Evolutionary conservation across 2,888 invertebrate species (phyloP).

Genomic region (Sabatieria punctata): DNA sequence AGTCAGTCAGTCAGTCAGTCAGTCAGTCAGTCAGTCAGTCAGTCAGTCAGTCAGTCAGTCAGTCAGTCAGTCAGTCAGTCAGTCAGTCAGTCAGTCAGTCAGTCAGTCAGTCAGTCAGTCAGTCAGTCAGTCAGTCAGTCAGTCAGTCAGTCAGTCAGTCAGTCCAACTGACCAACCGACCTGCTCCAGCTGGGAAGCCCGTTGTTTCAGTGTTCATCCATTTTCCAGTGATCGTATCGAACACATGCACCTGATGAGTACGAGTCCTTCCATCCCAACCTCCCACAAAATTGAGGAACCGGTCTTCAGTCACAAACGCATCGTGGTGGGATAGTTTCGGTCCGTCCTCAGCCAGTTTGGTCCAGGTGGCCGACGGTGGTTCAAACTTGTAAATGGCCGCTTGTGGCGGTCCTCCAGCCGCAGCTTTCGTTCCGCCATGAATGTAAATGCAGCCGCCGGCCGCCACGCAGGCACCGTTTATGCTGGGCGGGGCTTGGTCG

Average conservation of each 20-base stretch:
- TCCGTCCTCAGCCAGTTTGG: background rate
- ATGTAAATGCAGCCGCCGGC: no score
- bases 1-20: background rate
- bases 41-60: background rate
- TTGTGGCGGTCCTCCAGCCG: no score
- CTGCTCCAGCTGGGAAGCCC: slow-evolving; percentile 2
- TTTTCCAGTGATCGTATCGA: background rate
- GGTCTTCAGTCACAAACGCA: background rate
- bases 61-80: background rate
- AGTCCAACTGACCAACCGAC: background rate
- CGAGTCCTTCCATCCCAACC: background rate
- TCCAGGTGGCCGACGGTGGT: background rate
- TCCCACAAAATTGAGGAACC: background rate
- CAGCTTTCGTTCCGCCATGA: no score
- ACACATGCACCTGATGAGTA: background rate
- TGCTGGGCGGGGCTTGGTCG: no score
- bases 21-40: background rate
- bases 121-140: background rate
- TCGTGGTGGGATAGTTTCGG: background rate
- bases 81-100: background rate
- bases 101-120: background rate
- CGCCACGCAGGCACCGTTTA: no score
- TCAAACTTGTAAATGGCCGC: background rate
- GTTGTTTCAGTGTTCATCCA: background rate
- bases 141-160: no score